Conservation (phyloP, 2,113 vertebrate genomes). For the Neofelis nebulosa region DNA sequence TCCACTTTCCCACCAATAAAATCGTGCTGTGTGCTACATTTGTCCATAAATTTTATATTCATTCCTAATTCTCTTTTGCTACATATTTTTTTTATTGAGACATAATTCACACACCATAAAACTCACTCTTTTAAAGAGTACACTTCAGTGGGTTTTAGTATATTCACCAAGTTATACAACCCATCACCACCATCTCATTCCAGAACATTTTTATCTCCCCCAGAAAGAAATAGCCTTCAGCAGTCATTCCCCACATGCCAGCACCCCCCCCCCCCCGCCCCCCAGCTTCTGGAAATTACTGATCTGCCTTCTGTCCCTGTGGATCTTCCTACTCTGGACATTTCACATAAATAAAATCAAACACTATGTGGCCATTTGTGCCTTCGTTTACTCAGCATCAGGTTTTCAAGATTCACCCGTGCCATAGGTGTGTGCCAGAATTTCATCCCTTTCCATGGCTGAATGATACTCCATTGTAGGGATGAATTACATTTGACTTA, state of each 20-base stretch:
- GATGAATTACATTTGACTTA: background rate
- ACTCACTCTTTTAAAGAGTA: background rate
- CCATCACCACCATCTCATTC: background rate
- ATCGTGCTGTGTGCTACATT: background rate
- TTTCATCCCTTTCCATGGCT: background rate
- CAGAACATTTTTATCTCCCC: background rate
- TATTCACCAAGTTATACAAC: background rate
- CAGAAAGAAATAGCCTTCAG: background rate
- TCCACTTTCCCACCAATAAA: background rate
- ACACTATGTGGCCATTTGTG: background rate
- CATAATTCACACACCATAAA: conserved; percentile 1
- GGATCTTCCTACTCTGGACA: background rate
- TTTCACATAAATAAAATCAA: background rate
- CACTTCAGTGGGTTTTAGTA: background rate
- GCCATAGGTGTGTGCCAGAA: background rate
- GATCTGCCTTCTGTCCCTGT: background rate
- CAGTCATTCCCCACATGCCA: background rate
- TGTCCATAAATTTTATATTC: background rate
- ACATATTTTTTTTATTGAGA: conserved; percentile 1
- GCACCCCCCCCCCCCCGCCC: no score
- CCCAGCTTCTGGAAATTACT: background rate
- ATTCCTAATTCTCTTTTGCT: conserved; percentile 23
- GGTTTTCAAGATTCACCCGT: background rate
- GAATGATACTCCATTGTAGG: background rate
- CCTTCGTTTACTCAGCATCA: background rate